These are phyloP conservation scores for Hydra vulgaris DNA, from an alignment of 30 jellyfish, hydroid and myxozoan genomes.

Conservation along the genomic window DNA sequence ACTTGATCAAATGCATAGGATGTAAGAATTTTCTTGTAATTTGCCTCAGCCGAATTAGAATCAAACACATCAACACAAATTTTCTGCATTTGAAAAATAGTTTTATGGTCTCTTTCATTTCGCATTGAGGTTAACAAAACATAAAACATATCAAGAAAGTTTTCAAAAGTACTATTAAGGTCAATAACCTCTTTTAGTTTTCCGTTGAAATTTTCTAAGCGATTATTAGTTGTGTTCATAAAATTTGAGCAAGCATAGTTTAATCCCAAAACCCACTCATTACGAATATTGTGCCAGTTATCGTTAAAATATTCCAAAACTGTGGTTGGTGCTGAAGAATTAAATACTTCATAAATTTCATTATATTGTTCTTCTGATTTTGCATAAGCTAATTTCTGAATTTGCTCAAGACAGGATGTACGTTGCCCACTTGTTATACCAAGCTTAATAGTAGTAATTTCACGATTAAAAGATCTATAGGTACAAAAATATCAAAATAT, in stretches of 20 bases:
- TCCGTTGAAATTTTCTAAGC: slow-evolving; percentile 34
- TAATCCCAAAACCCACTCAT: slow-evolving; percentile 42
- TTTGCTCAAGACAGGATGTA: too few relatives aligned
- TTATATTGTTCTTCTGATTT: background rate
- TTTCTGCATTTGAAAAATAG: slow-evolving; percentile 10
- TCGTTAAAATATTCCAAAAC: slow-evolving; percentile 22
- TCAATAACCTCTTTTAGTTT: slow-evolving; percentile 30
- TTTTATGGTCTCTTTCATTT: slow-evolving; percentile 35
- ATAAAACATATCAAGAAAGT: slow-evolving; percentile 16
- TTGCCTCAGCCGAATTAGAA: background rate
- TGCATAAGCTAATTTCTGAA: too few relatives aligned
- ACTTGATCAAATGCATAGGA: slow-evolving; percentile 29
- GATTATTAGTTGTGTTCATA: slow-evolving; percentile 33
- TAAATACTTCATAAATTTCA: background rate
- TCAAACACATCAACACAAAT: background rate
- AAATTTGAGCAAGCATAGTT: slow-evolving; percentile 11
- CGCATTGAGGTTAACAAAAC: slow-evolving; percentile 1
- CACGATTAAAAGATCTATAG: too few relatives aligned
- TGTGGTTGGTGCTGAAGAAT: slow-evolving; percentile 2
- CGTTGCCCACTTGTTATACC: too few relatives aligned
- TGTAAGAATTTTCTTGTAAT: slow-evolving; percentile 8
- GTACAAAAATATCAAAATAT: too few relatives aligned
- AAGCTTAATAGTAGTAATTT: too few relatives aligned
- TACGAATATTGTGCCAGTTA: slow-evolving; percentile 37
- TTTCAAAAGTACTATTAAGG: slow-evolving; percentile 7